These are phyloP conservation scores for Aphidius gifuensis DNA, from an alignment of 1,140 invertebrate genomes.

Conservation along the genomic window DNA sequence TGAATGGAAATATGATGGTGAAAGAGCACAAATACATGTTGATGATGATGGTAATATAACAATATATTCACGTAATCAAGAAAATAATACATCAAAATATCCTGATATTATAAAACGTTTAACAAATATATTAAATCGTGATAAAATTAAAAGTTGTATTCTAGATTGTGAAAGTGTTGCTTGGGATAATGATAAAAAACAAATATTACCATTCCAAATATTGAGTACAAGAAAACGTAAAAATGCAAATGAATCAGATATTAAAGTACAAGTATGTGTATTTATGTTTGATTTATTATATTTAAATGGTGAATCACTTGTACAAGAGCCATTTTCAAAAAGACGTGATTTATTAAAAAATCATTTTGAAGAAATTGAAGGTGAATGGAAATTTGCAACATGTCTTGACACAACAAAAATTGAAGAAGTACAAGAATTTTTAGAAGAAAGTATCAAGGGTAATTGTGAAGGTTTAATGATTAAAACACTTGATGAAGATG, in stretches of 20 bases:
- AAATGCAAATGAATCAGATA: conserved; percentile 84
- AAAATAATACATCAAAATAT: conserved; percentile 97
- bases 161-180: conserved; percentile 97
- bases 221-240: conserved; percentile 95
- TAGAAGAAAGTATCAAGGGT: conserved; percentile 95
- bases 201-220: conserved; percentile 96
- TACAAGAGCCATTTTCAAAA: conserved; percentile 74
- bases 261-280: conserved; percentile 96
- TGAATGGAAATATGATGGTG: conserved; percentile 99
- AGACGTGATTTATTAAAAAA: conserved; percentile 73
- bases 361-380: conserved; percentile 75
- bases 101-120: conserved; percentile 88
- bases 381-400: conserved; percentile 87
- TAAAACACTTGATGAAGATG: conserved; percentile 89
- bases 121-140: conserved; percentile 56
- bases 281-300: conserved; percentile 98
- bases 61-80: conserved; percentile 96
- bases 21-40: conserved; percentile 91
- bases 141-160: conserved; percentile 78
- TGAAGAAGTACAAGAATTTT: conserved; percentile 91
- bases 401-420: conserved; percentile 79
- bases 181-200: conserved; percentile 85
- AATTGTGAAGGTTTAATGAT: conserved; percentile 98
- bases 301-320: conserved; percentile 86
- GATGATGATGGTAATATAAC: conserved; percentile 66